Conservation (phyloP, 2,113 vertebrate species). For the Sinocyclocheilus anophthalmus region DNA sequence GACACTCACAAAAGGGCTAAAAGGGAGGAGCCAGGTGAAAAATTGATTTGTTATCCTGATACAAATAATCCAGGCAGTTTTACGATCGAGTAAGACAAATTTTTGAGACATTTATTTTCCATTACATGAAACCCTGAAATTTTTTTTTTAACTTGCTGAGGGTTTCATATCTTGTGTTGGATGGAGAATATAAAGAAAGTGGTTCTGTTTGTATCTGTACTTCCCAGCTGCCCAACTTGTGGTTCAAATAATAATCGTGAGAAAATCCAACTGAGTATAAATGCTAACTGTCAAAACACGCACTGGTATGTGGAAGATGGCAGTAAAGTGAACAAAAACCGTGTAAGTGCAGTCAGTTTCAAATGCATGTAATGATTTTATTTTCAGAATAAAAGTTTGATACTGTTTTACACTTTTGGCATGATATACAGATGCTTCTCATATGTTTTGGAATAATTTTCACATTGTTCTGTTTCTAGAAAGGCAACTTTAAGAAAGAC, state of each 20-base stretch:
- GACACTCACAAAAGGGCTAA: not conserved
- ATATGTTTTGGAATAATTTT: not conserved
- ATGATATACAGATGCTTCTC: not conserved
- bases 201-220: not conserved
- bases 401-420: not conserved
- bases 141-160: not conserved
- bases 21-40: rapidly evolving
- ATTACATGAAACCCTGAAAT: not conserved
- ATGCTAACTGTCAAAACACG: conserved; percentile 58
- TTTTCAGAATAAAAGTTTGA: not conserved
- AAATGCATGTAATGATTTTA: not conserved
- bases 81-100: not conserved
- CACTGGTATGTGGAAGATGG: conserved; percentile 67
- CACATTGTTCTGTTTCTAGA: not conserved
- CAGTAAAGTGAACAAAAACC: rapidly evolving
- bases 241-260: conserved; percentile 30
- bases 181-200: not conserved
- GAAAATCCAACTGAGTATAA: conserved; percentile 60
- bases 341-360: not conserved
- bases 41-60: not conserved
- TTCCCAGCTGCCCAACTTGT: conserved; percentile 58
- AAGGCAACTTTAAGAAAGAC: not conserved
- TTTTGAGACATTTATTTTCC: not conserved
- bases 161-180: not conserved
- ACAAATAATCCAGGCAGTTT: rapidly evolving